Percentiles rank a stretch among this genome's conserved stretches.
phyloP scores from a whole-genome alignment of 2,888 invertebrate species.

The Cylloceria caligata region DNA sequence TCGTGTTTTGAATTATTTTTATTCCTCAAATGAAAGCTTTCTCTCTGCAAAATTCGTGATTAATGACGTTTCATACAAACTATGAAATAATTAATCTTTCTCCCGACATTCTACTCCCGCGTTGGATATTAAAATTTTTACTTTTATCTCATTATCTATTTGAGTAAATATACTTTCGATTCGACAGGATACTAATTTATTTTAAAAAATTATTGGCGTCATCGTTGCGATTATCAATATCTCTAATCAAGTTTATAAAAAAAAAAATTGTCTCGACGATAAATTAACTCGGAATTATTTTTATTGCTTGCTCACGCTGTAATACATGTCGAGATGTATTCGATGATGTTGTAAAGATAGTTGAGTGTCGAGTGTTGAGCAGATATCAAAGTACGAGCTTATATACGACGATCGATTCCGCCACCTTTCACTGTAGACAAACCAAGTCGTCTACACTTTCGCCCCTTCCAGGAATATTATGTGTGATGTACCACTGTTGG shows the following conservation, averaged over 20 bases:
- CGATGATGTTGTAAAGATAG: conserved; percentile 45
- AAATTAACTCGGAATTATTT: background rate
- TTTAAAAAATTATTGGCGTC: background rate
- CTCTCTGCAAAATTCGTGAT: background rate
- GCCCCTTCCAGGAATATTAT: conserved; percentile 73
- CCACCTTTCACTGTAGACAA: conserved; percentile 80
- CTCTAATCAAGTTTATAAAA: background rate
- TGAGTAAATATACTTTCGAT: background rate
- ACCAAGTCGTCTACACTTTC: conserved; percentile 71
- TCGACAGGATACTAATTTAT: background rate
- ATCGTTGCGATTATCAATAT: background rate
- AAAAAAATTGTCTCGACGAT: too few relatives aligned
- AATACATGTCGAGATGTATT: conserved; percentile 56
- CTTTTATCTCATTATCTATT: background rate
- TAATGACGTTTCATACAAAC: conserved; percentile 2
- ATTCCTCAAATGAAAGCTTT: conserved; percentile 23
- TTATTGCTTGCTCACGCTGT: conserved; percentile 49
- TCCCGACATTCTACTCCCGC: conserved; percentile 34
- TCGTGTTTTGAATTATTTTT: conserved; percentile 6
- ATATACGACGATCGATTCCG: conserved; percentile 81
- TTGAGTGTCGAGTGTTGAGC: conserved; percentile 77
- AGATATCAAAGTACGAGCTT: conserved; percentile 75
- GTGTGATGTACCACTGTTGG: conserved; percentile 2
- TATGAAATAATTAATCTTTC: conserved; percentile 39
- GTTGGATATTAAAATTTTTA: background rate